Percentiles rank a stretch among this genome's conserved stretches.
Conservation (phyloP, 2,888 invertebrate genomes). For the Taphrorychus bicolor region DNA sequence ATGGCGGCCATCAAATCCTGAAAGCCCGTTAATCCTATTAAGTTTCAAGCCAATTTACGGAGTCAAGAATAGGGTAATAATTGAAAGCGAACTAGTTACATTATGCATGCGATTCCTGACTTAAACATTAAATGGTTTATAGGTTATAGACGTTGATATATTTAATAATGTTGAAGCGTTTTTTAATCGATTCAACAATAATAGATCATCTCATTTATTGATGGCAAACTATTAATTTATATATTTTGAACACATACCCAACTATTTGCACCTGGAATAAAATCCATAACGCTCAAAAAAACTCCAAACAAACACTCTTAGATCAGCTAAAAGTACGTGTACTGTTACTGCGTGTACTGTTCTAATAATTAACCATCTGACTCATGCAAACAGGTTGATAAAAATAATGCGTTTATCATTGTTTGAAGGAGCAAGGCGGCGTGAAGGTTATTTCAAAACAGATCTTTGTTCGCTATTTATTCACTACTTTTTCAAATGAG, state of each 20-base stretch:
- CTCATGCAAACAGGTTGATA: conserved; percentile 12
- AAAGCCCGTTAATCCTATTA: conserved; percentile 29
- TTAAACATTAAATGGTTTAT: too few relatives aligned
- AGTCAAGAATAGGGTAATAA: not conserved
- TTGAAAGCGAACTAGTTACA: too few relatives aligned
- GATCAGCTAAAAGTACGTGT: too few relatives aligned
- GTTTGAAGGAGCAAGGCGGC: not conserved
- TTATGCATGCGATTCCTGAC: too few relatives aligned
- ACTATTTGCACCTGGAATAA: conserved; percentile 9
- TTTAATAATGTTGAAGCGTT: too few relatives aligned
- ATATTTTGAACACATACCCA: conserved; percentile 12
- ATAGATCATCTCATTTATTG: too few relatives aligned
- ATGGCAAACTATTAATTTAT: not conserved
- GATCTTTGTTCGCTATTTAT: not conserved
- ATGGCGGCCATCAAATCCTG: conserved; percentile 93
- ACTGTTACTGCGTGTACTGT: too few relatives aligned
- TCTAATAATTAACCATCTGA: conserved; percentile 11
- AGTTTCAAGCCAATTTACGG: not conserved
- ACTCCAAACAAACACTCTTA: not conserved
- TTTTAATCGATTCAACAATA: too few relatives aligned
- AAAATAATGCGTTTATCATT: conserved; percentile 2
- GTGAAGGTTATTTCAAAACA: not conserved
- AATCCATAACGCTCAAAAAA: conserved; percentile 13
- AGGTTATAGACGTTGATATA: too few relatives aligned
- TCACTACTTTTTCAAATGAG: not conserved